phyloP scores from a whole-genome alignment of 2,113 vertebrate species.

The Plectropomus leopardus region DNA sequence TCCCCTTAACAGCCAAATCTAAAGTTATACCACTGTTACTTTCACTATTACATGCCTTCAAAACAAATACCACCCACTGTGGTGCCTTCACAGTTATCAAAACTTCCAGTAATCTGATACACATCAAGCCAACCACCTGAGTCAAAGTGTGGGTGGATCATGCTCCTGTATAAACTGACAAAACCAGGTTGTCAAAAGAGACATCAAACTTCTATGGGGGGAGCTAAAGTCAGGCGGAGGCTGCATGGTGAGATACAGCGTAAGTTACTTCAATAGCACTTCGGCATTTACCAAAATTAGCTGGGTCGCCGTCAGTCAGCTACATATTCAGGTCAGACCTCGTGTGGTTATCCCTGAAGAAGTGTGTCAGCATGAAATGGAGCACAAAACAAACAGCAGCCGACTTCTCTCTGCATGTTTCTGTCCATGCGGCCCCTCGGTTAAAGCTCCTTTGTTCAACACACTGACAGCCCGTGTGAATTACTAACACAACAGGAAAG shows the following conservation, averaged over 20 bases:
- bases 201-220: conserved; percentile 42
- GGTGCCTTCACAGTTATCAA: neutral
- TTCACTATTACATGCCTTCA: neutral
- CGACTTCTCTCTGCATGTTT: conserved; percentile 67
- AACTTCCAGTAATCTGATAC: conserved; percentile 22
- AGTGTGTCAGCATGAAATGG: conserved; percentile 76
- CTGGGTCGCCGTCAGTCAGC: conserved; percentile 49
- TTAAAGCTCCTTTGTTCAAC: conserved; percentile 78
- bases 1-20: neutral
- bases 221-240: conserved; percentile 18
- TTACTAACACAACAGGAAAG: conserved; percentile 6
- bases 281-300: conserved; percentile 55
- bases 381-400: conserved; percentile 71
- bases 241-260: conserved; percentile 6
- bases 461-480: conserved; percentile 55
- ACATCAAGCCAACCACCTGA: conserved; percentile 16
- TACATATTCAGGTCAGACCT: conserved; percentile 72
- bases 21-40: neutral
- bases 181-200: conserved; percentile 7
- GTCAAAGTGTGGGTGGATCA: neutral
- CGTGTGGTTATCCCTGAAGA: conserved; percentile 61
- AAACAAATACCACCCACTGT: neutral
- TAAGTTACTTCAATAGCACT: conserved; percentile 21
- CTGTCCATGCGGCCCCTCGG: conserved; percentile 75
- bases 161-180: conserved; percentile 2